Evolutionary conservation across 1,140 invertebrate genomes (phyloP), one percentile per base, ranked within the genome.

Genomic region (Neoseiulus cucumeris): DNA sequence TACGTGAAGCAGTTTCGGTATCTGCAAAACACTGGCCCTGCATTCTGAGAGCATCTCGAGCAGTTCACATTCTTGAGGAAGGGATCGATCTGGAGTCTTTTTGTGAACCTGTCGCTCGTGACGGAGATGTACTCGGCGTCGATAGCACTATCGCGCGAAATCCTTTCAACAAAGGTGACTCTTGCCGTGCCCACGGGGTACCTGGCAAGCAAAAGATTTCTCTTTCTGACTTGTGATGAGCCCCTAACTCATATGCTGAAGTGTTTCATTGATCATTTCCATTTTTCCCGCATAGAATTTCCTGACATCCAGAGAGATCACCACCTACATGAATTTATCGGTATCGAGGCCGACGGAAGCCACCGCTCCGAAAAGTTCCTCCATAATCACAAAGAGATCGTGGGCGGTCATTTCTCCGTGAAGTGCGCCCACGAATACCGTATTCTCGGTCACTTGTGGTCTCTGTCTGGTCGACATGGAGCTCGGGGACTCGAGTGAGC

Each of bases 371-470:
- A 59, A 59, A 9, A 25, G 33, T 59, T 59, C 33, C 22, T 59
- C 14, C 51, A 59, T 59, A 2, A 59, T 33, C 14, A 59, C 33
- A 14, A 33, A 25, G 25, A 59, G 51, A 25, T 59, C 51, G 25
- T 25, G 25, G 9, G 51, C 51, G 17, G 51, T 59, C 51, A 59
- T 59, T 25, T 59, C 51, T n/a, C 51, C 51, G 22, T 59, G 51
- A 9, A 59, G 51, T 14, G 51, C 51, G 22, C 51, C 51, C 1
- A 59, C 51, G 33, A 59, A 59, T 20, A 59, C 51, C 17, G 51
- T 59, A 17, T 59, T 25, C 4, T 59, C 51, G 51, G 25, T 59
- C 14, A 59, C 51, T 25, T 25, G 25, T n/a, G 51, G 51, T 9
- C 51, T 25, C 14, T 14, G 25, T 39, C 33, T 39, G 33, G 4